Evolutionary conservation across 2,113 vertebrate genomes (phyloP), one percentile per base, ranked within the genome.

Genomic region (Corynorhinus townsendii): DNA sequence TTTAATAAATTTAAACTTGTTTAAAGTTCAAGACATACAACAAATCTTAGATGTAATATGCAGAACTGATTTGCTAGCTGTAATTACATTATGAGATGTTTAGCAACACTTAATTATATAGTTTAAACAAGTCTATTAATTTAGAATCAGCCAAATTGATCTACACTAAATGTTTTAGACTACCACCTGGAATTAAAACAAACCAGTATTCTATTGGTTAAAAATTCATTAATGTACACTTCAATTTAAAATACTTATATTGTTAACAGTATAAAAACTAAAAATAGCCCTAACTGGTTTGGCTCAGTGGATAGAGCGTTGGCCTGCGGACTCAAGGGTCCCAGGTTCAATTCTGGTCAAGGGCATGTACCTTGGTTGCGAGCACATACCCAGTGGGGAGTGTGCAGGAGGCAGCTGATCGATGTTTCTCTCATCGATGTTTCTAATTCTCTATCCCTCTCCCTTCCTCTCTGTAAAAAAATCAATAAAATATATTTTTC

Each of bases 51-150:
- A n/a, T 89, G 87, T n/a, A 87, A n/a, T 72, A 75, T 26, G 14
- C 7, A 72, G 28, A 38, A 96, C 40, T 89, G 72, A 90, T 90
- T 94, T 85, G 85, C 10, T 81, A 95, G 30, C 73, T 95, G 7
- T 64, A 86, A 86, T 64, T 85, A 35, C 7, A 81, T 72, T 35
- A 30, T n/a, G 28, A 89, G 52, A 30, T 54, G 52, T 47, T 90
- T 86, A 91, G 56, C 64, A 72, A 77, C 20, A 85, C 54, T 47
- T 66, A 88, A 84, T 87, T 84, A 75, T 40, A 30, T 87, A 90
- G 12, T 80, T 92, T 89, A 90, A 91, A 92, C 33, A 76, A 86
- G 49, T 87, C 54, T 59, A 28, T 89, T 95, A 73, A 75, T 72
- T 89, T 43, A 80, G 38, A 88, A 80, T 62, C 38, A 59, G 33